Evolutionary conservation across 2,888 invertebrate species (phyloP).

Genomic region (Andrena flavipes): DNA sequence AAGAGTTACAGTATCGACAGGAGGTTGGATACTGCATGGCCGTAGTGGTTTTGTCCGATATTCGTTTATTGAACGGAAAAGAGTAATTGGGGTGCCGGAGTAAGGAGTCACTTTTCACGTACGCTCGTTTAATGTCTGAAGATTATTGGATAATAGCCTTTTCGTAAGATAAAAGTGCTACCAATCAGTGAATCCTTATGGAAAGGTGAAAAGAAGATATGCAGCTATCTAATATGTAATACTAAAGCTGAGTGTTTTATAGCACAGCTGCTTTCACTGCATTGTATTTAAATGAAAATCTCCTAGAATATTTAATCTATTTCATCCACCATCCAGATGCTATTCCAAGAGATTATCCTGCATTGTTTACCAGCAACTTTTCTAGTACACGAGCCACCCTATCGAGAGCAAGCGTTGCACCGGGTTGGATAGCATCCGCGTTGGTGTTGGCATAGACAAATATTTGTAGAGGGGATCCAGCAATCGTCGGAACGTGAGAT

Average conservation of each 20-base stretch:
- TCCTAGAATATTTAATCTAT: not conserved
- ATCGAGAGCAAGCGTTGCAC: not conserved
- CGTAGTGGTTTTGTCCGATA: not conserved
- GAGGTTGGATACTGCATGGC: not conserved
- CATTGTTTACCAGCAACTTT: not conserved
- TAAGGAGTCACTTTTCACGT: not conserved
- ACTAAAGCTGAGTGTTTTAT: too few species aligned
- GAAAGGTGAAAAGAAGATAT: too few species aligned
- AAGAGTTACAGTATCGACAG: not conserved
- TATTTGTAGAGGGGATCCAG: constrained; percentile 46
- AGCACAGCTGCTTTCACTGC: too few species aligned
- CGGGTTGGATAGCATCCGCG: not conserved
- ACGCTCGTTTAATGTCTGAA: not conserved
- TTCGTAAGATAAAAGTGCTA: not conserved
- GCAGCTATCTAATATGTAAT: too few species aligned
- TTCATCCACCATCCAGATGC: not conserved
- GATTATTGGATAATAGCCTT: too few species aligned
- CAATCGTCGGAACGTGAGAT: constrained; percentile 63
- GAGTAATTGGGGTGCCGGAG: not conserved
- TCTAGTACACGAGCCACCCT: too few species aligned
- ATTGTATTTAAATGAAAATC: not conserved
- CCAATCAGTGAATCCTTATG: too few species aligned
- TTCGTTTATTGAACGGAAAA: not conserved
- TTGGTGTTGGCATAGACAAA: constrained; percentile 44
- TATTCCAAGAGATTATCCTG: not conserved